Evolutionary conservation across 2,888 invertebrate species (phyloP), one percentile per base, ranked within the genome.

Genomic region (Lamellibrachia satsuma): DNA sequence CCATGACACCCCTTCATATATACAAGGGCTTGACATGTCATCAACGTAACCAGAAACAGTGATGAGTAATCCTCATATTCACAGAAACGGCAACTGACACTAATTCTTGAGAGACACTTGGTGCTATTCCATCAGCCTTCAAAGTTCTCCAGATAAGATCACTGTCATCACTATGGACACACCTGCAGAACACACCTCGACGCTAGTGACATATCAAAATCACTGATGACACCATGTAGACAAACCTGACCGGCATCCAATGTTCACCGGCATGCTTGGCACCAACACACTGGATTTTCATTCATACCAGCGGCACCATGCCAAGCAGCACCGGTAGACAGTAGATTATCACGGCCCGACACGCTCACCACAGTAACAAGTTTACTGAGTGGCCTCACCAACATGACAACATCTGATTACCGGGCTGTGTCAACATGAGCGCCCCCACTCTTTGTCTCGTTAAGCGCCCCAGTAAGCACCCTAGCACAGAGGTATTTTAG

Each of bases 391-490:
- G n/a, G 22, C 75, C 22, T 15, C 75, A 75, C 75, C 22, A 6
- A 75, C 75, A 75, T 75, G 75, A 75, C 75, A 75, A 75, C 75
- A 75, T 75, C 75, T 75, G 75, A 75, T 75, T 75, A 75, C 75
- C 75, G 75, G 22, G 22, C 22, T n/a, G 22, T n/a, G 75, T 75
- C 75, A 75, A 75, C 22, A 75, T 75, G 22, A 22, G 22, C 15
- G n/a, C 75, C 75, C 75, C 75, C 22, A 75, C 15, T n/a, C 22
- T 75, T 75, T 75, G 75, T 75, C 75, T 75, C 75, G 22, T 15
- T 75, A 75, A 75, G 75, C 75, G 75, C 75, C 75, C 75, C 22
- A 15, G 75, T 75, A 75, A n/a, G 75, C 75, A 75, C 75, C 75
- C 75, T 22, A 22, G 75, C 75, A 75, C 75, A 75, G 11, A 75